Percentiles rank a stretch among this genome's conserved stretches.
Evolutionary conservation across 2,797 vertebrate genomes (phyloP).

Genomic region (Vireo griseus): DNA sequence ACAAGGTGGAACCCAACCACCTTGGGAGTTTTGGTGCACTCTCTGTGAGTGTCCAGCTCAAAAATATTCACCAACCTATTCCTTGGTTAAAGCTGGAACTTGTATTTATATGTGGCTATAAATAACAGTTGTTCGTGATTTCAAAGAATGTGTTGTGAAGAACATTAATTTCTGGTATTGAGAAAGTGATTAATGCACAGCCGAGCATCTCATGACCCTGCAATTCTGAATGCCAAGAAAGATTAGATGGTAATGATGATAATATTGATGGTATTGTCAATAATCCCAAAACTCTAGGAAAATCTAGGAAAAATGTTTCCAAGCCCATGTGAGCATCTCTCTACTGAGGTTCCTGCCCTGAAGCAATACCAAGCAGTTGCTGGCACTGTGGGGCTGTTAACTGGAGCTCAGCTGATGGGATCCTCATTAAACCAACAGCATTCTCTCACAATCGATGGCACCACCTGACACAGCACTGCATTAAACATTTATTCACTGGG

Average conservation of each 20-base stretch:
- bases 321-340: neutral
- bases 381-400: neutral
- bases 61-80: neutral
- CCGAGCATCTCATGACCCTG: neutral
- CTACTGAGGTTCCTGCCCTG: neutral
- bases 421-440: neutral
- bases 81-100: neutral
- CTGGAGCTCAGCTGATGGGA: neutral
- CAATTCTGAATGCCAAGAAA: neutral
- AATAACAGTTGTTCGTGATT: neutral
- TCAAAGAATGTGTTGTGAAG: neutral
- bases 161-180: neutral
- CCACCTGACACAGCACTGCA: neutral
- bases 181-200: neutral
- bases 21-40: neutral
- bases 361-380: neutral
- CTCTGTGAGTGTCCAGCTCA: neutral
- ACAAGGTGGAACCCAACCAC: neutral
- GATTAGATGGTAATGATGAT: neutral
- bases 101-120: neutral
- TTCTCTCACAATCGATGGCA: neutral
- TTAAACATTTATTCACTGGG: conserved; percentile 42
- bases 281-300: neutral
- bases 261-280: neutral
- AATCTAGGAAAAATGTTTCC: neutral